Conservation (phyloP, 1,140 invertebrate species). For the Matsumurasca onukii region DNA sequence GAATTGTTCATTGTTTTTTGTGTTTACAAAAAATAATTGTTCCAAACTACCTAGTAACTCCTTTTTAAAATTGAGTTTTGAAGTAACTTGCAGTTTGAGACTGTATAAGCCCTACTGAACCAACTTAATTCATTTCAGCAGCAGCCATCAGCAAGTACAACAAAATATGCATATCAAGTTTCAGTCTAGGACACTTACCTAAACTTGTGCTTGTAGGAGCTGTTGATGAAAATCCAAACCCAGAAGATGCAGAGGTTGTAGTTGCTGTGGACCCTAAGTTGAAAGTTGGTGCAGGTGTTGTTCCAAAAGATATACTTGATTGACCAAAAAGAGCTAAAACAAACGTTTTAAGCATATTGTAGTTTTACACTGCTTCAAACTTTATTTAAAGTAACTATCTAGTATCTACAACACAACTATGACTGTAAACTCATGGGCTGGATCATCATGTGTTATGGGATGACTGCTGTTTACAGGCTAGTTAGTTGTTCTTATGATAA, state of each 20-base stretch:
- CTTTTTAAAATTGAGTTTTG: no score
- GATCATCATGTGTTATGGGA: not conserved
- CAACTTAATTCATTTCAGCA: no score
- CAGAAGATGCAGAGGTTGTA: conserved; percentile 43
- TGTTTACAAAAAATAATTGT: no score
- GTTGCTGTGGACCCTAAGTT: conserved; percentile 30
- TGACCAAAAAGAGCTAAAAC: conserved; percentile 1
- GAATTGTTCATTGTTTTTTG: no score
- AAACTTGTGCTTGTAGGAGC: conserved; percentile 46
- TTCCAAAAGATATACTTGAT: conserved; percentile 4
- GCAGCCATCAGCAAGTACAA: no score
- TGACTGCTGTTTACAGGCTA: not conserved
- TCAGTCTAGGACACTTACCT: no score
- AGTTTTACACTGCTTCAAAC: no score
- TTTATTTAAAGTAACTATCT: not conserved
- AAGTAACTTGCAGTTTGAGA: no score
- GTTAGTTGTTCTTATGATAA: not conserved
- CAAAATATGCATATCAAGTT: no score
- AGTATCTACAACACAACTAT: not conserved
- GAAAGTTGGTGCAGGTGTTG: conserved; percentile 16
- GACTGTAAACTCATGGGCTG: not conserved
- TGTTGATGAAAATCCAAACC: conserved; percentile 48
- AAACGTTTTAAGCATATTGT: no score
- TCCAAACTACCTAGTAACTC: no score
- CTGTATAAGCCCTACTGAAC: no score